Base-by-base conservation (phyloP, 37 sponge, comb jelly and placozoan species). In the Oopsacas minuta region DNA sequence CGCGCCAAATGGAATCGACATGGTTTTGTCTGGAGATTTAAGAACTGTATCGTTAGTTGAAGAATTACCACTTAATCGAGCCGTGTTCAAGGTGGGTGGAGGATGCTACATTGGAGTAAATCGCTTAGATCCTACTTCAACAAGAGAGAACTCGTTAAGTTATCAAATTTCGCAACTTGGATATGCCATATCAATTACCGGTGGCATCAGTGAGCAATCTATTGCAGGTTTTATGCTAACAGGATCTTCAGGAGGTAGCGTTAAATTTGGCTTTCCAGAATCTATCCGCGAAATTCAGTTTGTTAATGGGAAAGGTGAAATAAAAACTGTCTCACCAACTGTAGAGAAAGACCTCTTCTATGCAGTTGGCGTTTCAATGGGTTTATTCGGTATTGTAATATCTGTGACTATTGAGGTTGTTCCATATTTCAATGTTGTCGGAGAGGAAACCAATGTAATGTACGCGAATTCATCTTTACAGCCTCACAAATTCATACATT, bases 21-120 rank as follows among this genome's bases (percentile, higher is more conserved):
- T 61, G 75, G 75, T 61, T 3, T 61, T 61, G 22, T 3, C 17
- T 32, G 22, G 75, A 61, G 75, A 61, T 20, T 34, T 61, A 61
- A 61, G 75, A 61, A 3, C 75, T 20, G 75, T 61, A 20, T 10
- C 38, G 17, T 22, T 82, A 25, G 42, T 39, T 17, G 83, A 82
- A 15, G 37, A 82, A 8, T 85, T 37, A 22, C 85, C 85, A 17
- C 8, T 85, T 86, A 83, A 49, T 1, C 84, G 37, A 23, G 36
- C 37, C 1, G 75, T 61, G 28, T 61, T 61, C 75, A 61, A 61
- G 22, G 75, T 61, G 22, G 75, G 75, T n/a, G 75, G 75, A 12
- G 75, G 75, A 5, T 61, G 75, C 22, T 61, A 86, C 87, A 85
- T 86, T 30, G 87, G 87, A 10, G 37, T 34, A 20, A 85, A 86